Percentiles rank a stretch among this genome's conserved stretches.
Conservation (phyloP, 2,888 invertebrate genomes). For the Epistrophe eligans region DNA sequence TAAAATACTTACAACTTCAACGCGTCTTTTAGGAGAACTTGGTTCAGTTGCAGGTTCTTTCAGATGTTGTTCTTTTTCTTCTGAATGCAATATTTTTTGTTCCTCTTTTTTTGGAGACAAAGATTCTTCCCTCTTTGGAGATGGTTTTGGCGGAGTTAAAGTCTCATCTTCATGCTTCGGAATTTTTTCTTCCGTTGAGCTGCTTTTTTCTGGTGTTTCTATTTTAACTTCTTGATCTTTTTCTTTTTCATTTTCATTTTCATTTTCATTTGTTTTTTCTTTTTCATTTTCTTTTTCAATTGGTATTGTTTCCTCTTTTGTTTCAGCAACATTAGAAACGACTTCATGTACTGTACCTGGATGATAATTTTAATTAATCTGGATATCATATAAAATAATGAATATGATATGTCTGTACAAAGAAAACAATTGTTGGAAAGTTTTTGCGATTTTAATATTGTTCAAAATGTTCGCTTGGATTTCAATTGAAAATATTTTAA, state of each 20-base stretch:
- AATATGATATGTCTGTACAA: no score
- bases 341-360: conserved; percentile 48
- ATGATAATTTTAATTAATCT: background rate
- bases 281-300: background rate
- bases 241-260: background rate
- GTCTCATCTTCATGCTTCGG: conserved; percentile 5
- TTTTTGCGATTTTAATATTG: no score
- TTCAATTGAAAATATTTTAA: no score
- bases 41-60: conserved; percentile 13
- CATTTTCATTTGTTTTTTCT: background rate
- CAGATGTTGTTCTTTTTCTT: conserved; percentile 28
- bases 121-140: conserved; percentile 38
- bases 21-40: conserved; percentile 49
- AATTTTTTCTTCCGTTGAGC: conserved; percentile 8
- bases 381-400: no score
- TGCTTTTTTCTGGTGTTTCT: conserved; percentile 25
- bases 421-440: no score
- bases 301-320: background rate
- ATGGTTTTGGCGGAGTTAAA: conserved; percentile 43
- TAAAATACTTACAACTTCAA: conserved; percentile 63
- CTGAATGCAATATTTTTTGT: conserved; percentile 1
- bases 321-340: conserved; percentile 1
- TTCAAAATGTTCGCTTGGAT: no score
- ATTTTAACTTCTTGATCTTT: background rate
- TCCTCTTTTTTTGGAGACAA: conserved; percentile 35